Percentiles rank a stretch among this genome's conserved stretches.
Evolutionary conservation across 2,888 invertebrate genomes (phyloP).

Genomic region (Agonopterix subpropinquella): DNA sequence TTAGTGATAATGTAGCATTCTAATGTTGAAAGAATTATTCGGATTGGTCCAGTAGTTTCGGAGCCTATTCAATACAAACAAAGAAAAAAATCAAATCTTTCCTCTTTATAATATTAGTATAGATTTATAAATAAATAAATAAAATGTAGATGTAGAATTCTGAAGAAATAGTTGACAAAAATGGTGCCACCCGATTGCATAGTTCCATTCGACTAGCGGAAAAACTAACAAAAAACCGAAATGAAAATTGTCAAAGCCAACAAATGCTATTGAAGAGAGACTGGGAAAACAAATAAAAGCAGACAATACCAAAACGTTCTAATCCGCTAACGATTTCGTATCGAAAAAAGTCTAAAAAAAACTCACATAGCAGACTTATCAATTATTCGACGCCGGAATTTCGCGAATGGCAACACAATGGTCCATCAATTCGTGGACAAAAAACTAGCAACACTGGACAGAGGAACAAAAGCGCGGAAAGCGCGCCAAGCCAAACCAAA

Average conservation of each 20-base stretch:
- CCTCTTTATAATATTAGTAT: too few relatives aligned
- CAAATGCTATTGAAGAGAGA: slow-evolving; percentile 11
- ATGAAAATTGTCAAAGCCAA: slow-evolving; percentile 16
- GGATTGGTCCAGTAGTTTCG: too few relatives aligned
- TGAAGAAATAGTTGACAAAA: too few relatives aligned
- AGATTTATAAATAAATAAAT: too few relatives aligned
- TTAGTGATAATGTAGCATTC: too few relatives aligned
- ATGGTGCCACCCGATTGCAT: too few relatives aligned
- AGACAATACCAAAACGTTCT: slow-evolving; percentile 18
- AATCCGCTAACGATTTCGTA: slow-evolving; percentile 49
- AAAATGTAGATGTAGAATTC: too few relatives aligned
- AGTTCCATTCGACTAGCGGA: not conserved
- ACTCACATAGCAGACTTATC: slow-evolving; percentile 38
- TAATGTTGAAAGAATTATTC: too few relatives aligned
- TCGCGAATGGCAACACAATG: slow-evolving; percentile 62
- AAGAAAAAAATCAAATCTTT: too few relatives aligned
- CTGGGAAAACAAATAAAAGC: slow-evolving; percentile 24
- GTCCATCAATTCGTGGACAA: slow-evolving; percentile 55
- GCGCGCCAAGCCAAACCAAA: slow-evolving; percentile 11
- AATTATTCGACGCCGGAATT: slow-evolving; percentile 61
- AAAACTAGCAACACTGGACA: slow-evolving; percentile 56
- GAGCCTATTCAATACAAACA: too few relatives aligned
- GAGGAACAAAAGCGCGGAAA: slow-evolving; percentile 42
- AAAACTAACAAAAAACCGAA: slow-evolving; percentile 14
- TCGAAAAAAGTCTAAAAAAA: slow-evolving; percentile 24